Evolutionary conservation across 2,888 invertebrate genomes (phyloP).

Genomic region (Orchesellides sinensis): DNA sequence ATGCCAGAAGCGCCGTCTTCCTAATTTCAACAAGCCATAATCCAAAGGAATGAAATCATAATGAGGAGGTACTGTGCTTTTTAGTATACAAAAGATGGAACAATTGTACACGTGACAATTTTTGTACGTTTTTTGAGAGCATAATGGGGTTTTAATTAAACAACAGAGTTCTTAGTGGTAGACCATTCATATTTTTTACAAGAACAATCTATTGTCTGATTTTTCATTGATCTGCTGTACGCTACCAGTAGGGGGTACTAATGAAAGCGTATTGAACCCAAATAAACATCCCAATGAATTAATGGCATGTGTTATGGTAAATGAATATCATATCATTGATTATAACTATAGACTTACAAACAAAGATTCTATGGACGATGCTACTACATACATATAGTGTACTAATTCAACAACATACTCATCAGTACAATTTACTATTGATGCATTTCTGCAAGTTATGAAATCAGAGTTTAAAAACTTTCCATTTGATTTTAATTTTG

Average conservation of each 20-base stretch:
- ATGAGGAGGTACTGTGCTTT: too few species aligned
- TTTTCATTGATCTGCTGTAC: constrained; percentile 37
- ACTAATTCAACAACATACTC: too few species aligned
- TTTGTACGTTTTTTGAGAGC: constrained; percentile 33
- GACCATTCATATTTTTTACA: constrained; percentile 52
- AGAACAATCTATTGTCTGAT: constrained; percentile 25
- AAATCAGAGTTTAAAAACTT: too few species aligned
- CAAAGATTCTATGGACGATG: too few species aligned
- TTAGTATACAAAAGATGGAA: constrained; percentile 13
- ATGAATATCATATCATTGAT: too few species aligned
- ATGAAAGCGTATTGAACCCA: constrained; percentile 38
- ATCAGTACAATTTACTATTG: too few species aligned
- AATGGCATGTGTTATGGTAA: too few species aligned
- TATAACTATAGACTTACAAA: too few species aligned
- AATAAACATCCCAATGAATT: constrained; percentile 43
- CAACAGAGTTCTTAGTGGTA: constrained; percentile 48
- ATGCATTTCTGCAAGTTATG: too few species aligned
- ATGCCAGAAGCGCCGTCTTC: constrained; percentile 30
- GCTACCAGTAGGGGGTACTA: constrained; percentile 41
- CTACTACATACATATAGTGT: too few species aligned
- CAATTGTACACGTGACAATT: constrained; percentile 62
- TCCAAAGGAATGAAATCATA: too few species aligned
- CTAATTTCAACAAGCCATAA: neutral
- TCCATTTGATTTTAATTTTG: too few species aligned
- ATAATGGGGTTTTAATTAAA: constrained; percentile 68